Conservation (phyloP, 2,888 invertebrate genomes). For the Cerastis leucographa region DNA sequence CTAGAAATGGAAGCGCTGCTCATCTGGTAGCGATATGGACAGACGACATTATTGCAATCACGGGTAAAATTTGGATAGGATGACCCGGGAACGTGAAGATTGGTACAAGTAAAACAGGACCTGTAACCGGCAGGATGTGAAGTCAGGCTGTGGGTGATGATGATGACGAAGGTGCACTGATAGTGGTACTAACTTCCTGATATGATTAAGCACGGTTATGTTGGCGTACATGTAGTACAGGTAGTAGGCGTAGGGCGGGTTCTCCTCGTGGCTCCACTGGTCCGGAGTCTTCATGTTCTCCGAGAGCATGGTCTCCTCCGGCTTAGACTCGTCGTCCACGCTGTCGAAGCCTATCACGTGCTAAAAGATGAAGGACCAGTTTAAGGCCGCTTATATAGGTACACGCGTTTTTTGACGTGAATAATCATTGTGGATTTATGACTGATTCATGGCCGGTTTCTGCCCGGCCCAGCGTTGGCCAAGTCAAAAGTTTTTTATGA, state of each 20-base stretch:
- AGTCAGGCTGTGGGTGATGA: neutral
- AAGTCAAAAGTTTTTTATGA: neutral
- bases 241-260: slow-evolving; percentile 99
- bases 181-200: slow-evolving; percentile 93
- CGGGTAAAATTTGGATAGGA: neutral
- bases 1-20: neutral
- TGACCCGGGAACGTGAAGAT: neutral
- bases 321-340: slow-evolving; percentile 99
- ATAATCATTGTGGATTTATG: neutral
- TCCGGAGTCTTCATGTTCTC: slow-evolving; percentile 94
- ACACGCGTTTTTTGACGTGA: neutral
- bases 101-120: neutral
- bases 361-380: slow-evolving; percentile 67
- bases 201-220: slow-evolving; percentile 98
- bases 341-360: slow-evolving; percentile 99
- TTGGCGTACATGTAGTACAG: slow-evolving; percentile 99
- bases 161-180: neutral
- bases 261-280: slow-evolving; percentile 97
- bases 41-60: neutral
- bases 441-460: neutral
- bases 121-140: neutral
- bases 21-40: neutral
- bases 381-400: neutral
- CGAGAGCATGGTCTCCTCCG: slow-evolving; percentile 97
- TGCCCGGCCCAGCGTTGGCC: neutral